These are phyloP conservation scores for Phymorhynchus buccinoides DNA, from an alignment of 1,140 invertebrate genomes.

Conservation along the genomic window DNA sequence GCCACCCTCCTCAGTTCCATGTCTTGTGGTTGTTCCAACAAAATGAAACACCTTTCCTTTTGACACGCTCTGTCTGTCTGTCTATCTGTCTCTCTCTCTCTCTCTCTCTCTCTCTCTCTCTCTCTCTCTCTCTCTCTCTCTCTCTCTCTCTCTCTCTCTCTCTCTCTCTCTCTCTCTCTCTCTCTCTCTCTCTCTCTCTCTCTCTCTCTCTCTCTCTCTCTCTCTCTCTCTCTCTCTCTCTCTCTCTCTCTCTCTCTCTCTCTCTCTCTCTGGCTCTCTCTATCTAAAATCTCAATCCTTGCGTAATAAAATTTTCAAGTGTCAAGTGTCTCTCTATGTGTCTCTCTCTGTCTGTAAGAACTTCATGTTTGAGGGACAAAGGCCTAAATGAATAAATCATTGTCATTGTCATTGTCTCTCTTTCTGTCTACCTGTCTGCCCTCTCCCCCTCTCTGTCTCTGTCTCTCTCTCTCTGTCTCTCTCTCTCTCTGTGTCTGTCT, in stretches of 20 bases:
- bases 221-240: too few relatives aligned
- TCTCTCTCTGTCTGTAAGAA: too few relatives aligned
- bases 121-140: not conserved
- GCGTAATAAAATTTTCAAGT: too few relatives aligned
- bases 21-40: too few relatives aligned
- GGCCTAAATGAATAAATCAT: too few relatives aligned
- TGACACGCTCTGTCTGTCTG: not conserved
- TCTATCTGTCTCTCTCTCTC: not conserved
- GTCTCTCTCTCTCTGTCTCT: not conserved
- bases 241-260: too few relatives aligned
- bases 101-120: not conserved
- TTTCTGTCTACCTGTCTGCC: not conserved
- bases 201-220: not conserved
- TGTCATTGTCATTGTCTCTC: not conserved
- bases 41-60: not conserved
- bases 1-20: too few relatives aligned
- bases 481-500: not conserved
- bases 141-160: not conserved
- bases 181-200: not conserved
- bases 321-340: too few relatives aligned
- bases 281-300: too few relatives aligned
- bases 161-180: not conserved
- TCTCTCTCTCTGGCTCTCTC: too few relatives aligned
- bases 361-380: too few relatives aligned
- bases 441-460: not conserved